Evolutionary conservation across 2,797 vertebrate species (phyloP), one percentile per base, ranked within the genome.

Genomic region (Chelidonichthys spinosus): DNA sequence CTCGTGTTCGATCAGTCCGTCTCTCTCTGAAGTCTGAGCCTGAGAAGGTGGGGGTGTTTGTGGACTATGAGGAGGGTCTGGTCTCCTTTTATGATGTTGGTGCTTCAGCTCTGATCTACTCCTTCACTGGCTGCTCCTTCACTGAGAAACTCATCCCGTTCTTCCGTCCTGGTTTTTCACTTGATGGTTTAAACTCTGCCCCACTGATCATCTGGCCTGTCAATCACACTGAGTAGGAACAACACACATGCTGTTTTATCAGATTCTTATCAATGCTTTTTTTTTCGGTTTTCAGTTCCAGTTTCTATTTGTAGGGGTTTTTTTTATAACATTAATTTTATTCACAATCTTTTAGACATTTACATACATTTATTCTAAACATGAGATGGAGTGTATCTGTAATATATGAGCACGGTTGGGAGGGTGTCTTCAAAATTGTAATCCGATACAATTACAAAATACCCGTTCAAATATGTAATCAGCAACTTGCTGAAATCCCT

Each of bases 1-100:
- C 58, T 62, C 1, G 0, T 11, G 2, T 15, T 43, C 40, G n/a
- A 43, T 0, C 0, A 0, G 0, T 44, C 18, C 4, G 2, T 37
- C 55, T 58, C 55, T 58, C 36, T 39, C 55, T 58, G 55, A 58
- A 10, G 47, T 49, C 47, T 49, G 17, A 3, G 47, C 47, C 47
- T 49, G 11, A 49, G 47, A 49, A 49, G 47, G n/a, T 49, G 47
- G 47, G 47, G 47, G 47, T 49, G 47, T 49, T 49, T 9, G 47
- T 49, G 47, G 47, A 49, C 4, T 49, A 49, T 18, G 47, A 49
- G 47, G 47, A 49, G 47, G n/a, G 47, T 49, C 47, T 49, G 47
- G 47, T 49, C 47, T 49, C 47, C 47, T 49, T 49, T 1, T 18
- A 49, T 49, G n/a, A 49, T 7, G n/a, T 49, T 18, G 47, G 18